Evolutionary conservation across 1,140 invertebrate species (phyloP).

Genomic region (Calephelis virginiensis): DNA sequence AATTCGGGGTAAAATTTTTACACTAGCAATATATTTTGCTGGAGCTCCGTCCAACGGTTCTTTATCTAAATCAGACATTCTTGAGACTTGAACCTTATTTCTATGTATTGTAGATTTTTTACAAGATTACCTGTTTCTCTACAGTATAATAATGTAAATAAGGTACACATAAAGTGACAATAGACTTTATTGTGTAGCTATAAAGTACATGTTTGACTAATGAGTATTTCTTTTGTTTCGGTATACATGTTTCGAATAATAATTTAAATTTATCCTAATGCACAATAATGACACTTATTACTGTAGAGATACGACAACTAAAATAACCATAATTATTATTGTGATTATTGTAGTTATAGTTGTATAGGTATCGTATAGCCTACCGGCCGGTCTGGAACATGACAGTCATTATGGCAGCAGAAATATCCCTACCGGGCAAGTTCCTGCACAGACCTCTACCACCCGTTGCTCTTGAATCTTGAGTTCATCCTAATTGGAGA

Average conservation of each 20-base stretch:
- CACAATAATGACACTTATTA: no score
- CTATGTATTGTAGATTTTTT: constrained; percentile 9
- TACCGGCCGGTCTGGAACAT: no score
- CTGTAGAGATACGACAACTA: no score
- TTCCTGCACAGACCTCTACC: no score
- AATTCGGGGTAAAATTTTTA: neutral
- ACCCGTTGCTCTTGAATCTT: no score
- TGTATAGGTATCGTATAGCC: no score
- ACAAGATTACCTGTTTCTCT: constrained; percentile 4
- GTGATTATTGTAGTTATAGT: no score
- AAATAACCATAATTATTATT: no score
- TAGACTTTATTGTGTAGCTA: neutral
- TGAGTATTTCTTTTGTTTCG: neutral
- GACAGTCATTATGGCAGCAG: no score
- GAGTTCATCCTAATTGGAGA: no score
- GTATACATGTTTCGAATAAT: neutral
- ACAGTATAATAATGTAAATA: neutral
- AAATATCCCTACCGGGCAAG: no score
- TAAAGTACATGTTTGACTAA: neutral
- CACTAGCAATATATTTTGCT: neutral
- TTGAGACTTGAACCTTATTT: constrained; percentile 14
- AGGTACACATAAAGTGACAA: neutral
- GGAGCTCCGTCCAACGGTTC: constrained; percentile 6
- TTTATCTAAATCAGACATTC: constrained; percentile 18
- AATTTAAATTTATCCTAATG: neutral